Conservation (phyloP, 2,113 vertebrate species). For the Rhineura floridana region DNA sequence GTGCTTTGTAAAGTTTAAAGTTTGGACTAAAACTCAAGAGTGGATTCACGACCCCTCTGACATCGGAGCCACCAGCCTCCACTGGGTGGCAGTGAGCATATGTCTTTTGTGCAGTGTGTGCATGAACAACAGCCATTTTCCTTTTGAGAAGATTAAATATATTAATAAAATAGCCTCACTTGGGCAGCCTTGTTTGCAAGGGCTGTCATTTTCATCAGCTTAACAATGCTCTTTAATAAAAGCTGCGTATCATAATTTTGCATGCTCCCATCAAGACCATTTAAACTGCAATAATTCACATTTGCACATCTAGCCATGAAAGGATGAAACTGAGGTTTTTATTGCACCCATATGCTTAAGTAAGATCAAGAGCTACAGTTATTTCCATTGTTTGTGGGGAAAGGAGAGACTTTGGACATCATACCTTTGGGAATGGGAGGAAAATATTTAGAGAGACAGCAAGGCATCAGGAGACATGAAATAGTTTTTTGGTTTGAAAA, state of each 20-base stretch:
- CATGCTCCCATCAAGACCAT: slow-evolving; percentile 32
- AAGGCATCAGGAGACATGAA: background rate
- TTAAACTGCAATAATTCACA: slow-evolving; percentile 50
- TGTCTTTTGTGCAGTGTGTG: rapidly evolving
- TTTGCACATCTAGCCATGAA: slow-evolving; percentile 60
- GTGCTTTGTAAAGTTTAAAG: too few relatives aligned
- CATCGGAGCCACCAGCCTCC: background rate
- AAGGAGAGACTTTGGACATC: background rate
- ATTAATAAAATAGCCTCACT: slow-evolving; percentile 50
- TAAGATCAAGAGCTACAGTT: background rate
- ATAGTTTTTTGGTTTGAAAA: slow-evolving; percentile 7
- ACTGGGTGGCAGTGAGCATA: background rate
- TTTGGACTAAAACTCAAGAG: too few relatives aligned
- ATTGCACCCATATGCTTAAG: slow-evolving; percentile 35
- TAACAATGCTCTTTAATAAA: slow-evolving; percentile 32
- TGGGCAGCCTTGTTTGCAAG: background rate
- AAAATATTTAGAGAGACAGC: background rate
- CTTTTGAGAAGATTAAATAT: slow-evolving; percentile 57
- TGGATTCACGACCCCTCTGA: too few relatives aligned
- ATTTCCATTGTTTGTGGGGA: background rate
- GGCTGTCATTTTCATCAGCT: slow-evolving; percentile 24
- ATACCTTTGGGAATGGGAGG: background rate
- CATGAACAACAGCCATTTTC: background rate
- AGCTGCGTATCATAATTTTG: slow-evolving; percentile 21
- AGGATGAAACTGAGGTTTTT: slow-evolving; percentile 64